Percentiles rank a stretch among this genome's conserved stretches.
Conservation (phyloP, 2,888 invertebrate genomes). For the Aphrophora alni region DNA sequence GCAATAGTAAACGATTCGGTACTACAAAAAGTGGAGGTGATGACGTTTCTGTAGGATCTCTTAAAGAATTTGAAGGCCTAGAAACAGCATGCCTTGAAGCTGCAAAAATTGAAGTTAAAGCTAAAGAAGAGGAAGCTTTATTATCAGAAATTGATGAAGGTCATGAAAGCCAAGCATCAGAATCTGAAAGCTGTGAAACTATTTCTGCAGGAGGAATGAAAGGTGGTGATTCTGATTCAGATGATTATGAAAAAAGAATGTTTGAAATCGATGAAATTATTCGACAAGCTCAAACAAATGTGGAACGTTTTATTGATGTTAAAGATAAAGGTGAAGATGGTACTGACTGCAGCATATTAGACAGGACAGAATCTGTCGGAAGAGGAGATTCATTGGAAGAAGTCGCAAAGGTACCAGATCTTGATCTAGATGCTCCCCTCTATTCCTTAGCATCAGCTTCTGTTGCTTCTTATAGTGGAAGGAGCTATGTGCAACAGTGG, state of each 20-base stretch:
- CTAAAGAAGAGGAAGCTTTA: slow-evolving; percentile 84
- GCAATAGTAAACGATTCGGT: slow-evolving; percentile 49
- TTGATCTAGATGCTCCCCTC: slow-evolving; percentile 60
- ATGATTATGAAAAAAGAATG: slow-evolving; percentile 69
- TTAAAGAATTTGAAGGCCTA: slow-evolving; percentile 91
- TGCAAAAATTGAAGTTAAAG: slow-evolving; percentile 80
- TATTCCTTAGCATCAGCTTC: slow-evolving; percentile 37
- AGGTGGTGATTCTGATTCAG: slow-evolving; percentile 63
- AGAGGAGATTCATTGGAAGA: slow-evolving; percentile 63
- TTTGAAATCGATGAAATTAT: slow-evolving; percentile 74
- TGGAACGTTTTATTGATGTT: slow-evolving; percentile 66
- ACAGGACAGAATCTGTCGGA: slow-evolving; percentile 63
- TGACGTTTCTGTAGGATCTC: slow-evolving; percentile 83
- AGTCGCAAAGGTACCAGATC: slow-evolving; percentile 62
- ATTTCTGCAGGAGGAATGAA: slow-evolving; percentile 66
- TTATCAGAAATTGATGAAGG: slow-evolving; percentile 66
- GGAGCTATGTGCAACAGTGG: slow-evolving; percentile 45
- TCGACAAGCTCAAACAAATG: slow-evolving; percentile 69
- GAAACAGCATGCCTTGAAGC: slow-evolving; percentile 89
- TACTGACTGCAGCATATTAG: slow-evolving; percentile 59
- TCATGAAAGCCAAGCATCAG: slow-evolving; percentile 64
- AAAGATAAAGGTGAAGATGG: slow-evolving; percentile 34
- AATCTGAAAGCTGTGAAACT: slow-evolving; percentile 66
- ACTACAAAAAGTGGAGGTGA: slow-evolving; percentile 78
- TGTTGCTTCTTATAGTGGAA: slow-evolving; percentile 48